Percentiles rank a stretch among this genome's conserved stretches.
These are phyloP conservation scores for Ophioninae sp. DNA, from an alignment of 2,888 invertebrate species.

Conservation along the genomic window DNA sequence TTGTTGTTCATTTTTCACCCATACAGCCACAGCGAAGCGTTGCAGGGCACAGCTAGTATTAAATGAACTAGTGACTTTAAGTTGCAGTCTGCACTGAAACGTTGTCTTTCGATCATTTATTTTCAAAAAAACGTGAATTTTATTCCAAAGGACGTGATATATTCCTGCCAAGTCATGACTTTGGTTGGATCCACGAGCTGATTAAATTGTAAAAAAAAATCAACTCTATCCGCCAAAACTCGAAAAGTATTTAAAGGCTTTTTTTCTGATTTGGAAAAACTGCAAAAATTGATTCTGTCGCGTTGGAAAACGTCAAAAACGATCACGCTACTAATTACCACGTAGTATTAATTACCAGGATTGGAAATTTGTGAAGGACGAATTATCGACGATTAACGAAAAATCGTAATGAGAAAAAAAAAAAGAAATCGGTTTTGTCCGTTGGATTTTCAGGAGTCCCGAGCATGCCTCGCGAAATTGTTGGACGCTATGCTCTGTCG, in stretches of 20 bases:
- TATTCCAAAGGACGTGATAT: neutral
- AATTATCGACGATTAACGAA: slow-evolving; percentile 59
- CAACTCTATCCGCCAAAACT: slow-evolving; percentile 1
- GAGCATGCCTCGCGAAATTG: slow-evolving; percentile 82
- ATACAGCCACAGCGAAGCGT: too few relatives aligned
- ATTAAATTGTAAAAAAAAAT: neutral
- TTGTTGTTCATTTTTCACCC: too few relatives aligned
- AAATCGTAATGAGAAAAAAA: slow-evolving; percentile 56
- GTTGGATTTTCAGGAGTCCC: slow-evolving; percentile 80
- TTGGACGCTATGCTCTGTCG: slow-evolving; percentile 90
- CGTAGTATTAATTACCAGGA: slow-evolving; percentile 55
- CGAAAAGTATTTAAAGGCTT: neutral
- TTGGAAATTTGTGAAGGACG: slow-evolving; percentile 59
- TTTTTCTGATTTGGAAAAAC: neutral
- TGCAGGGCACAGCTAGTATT: too few relatives aligned
- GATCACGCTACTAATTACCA: slow-evolving; percentile 47
- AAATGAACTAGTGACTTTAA: too few relatives aligned
- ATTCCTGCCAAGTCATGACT: neutral
- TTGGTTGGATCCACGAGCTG: neutral
- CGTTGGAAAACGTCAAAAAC: slow-evolving; percentile 36
- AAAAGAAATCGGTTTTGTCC: neutral
- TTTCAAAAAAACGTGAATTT: neutral
- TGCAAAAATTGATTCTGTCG: slow-evolving; percentile 31
- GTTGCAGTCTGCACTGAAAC: too few relatives aligned
- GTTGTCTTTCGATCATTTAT: neutral